phyloP scores from a whole-genome alignment of 2,113 vertebrate genomes.

The Amazona vittata region DNA sequence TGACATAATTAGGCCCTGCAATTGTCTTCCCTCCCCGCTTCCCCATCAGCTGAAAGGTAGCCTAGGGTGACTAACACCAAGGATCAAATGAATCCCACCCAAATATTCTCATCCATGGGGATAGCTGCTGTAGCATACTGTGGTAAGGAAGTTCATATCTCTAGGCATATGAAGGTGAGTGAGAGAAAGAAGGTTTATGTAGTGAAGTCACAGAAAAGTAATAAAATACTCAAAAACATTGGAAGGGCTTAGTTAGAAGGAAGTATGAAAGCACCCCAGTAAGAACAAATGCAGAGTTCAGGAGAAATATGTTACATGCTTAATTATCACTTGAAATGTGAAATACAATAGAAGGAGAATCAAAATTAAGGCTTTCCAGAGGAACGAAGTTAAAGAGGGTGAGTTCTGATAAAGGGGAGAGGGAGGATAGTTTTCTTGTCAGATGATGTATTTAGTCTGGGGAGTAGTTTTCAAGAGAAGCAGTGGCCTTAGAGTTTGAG shows the following conservation, averaged over 20 bases:
- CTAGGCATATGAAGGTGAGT: background rate
- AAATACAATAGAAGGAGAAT: background rate
- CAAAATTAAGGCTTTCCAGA: background rate
- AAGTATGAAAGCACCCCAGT: background rate
- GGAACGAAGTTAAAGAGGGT: background rate
- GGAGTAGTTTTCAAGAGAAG: background rate
- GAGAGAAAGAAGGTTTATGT: background rate
- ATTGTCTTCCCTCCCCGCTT: background rate
- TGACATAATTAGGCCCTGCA: background rate
- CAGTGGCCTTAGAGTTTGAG: background rate
- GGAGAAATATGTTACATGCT: background rate
- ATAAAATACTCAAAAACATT: background rate
- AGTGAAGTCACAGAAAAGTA: background rate
- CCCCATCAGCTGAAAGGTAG: background rate
- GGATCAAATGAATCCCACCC: background rate
- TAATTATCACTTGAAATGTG: background rate
- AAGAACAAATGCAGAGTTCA: background rate
- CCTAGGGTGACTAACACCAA: background rate
- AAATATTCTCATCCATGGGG: background rate
- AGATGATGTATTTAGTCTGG: background rate
- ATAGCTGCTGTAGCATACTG: background rate
- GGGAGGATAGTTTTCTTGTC: background rate
- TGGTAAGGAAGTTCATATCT: background rate
- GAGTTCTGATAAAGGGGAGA: background rate
- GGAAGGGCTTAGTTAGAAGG: background rate